These are phyloP conservation scores for Patiria pectinifera DNA, from an alignment of 53 echinoderm and acorn worm genomes.

Conservation along the genomic window DNA sequence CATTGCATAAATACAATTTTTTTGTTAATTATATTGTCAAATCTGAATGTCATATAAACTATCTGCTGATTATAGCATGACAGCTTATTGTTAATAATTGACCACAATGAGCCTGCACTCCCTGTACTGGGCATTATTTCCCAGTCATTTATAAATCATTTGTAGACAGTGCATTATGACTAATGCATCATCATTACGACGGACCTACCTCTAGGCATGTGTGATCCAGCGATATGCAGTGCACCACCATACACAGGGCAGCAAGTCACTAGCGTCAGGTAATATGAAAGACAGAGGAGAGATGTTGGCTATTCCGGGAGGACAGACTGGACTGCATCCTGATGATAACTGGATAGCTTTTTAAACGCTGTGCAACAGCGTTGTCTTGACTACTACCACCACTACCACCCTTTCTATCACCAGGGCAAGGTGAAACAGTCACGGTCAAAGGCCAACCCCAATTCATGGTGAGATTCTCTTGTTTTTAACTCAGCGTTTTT, in stretches of 20 bases:
- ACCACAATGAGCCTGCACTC: neutral
- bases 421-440: slow-evolving; percentile 36
- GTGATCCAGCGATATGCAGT: neutral
- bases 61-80: neutral
- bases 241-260: neutral
- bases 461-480: slow-evolving; percentile 36
- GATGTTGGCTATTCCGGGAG: slow-evolving; percentile 47
- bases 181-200: neutral
- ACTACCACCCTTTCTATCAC: neutral
- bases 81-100: neutral
- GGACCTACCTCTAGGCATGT: neutral
- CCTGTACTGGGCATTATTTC: neutral
- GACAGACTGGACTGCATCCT: slow-evolving; percentile 30
- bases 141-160: neutral
- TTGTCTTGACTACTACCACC: slow-evolving; percentile 22
- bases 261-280: slow-evolving; percentile 4
- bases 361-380: slow-evolving; percentile 28
- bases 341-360: slow-evolving; percentile 37
- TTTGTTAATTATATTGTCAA: neutral
- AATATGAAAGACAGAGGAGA: slow-evolving; percentile 16
- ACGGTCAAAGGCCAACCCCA: slow-evolving; percentile 25
- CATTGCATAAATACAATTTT: neutral
- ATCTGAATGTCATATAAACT: neutral
- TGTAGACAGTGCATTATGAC: slow-evolving; percentile 13
- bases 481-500: neutral